Conservation (phyloP, 2,888 invertebrate species). For the Zygothrica quintamaculata region DNA sequence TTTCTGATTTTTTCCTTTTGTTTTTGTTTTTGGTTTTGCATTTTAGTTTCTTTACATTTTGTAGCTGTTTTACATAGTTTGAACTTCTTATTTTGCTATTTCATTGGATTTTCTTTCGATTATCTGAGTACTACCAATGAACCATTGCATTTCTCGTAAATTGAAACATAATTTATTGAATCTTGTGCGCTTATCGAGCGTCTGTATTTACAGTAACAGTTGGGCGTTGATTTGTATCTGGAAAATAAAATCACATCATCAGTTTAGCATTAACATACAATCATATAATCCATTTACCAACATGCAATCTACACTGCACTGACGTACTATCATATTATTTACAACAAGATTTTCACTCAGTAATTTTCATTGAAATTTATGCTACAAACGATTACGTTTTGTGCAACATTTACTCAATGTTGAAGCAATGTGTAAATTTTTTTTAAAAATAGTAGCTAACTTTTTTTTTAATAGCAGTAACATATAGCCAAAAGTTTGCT, state of each 20-base stretch:
- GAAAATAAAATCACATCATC: conserved; percentile 45
- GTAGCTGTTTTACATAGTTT: not conserved
- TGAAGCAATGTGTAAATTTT: not conserved
- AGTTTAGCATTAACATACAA: conserved; percentile 41
- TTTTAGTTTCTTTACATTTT: not conserved
- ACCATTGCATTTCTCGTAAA: conserved; percentile 32
- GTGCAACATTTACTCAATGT: too few species aligned
- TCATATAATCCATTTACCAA: conserved; percentile 36
- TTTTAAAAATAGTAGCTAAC: not conserved
- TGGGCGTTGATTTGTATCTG: conserved; percentile 55
- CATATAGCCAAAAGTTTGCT: not conserved
- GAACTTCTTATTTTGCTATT: not conserved
- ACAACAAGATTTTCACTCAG: not conserved
- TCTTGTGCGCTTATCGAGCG: conserved; percentile 52
- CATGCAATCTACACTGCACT: not conserved
- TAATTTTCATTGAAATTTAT: too few species aligned
- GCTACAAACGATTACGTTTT: too few species aligned
- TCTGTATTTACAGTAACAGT: conserved; percentile 50
- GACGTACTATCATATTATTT: not conserved
- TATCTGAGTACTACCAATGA: conserved; percentile 2
- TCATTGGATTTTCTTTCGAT: conserved; percentile 22
- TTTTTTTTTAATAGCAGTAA: not conserved
- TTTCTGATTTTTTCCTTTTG: conserved; percentile 1
- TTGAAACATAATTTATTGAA: conserved; percentile 69
- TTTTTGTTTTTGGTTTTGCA: not conserved